Base-by-base conservation (phyloP, 2,113 vertebrate species). In the Saguinus midas region DNA sequence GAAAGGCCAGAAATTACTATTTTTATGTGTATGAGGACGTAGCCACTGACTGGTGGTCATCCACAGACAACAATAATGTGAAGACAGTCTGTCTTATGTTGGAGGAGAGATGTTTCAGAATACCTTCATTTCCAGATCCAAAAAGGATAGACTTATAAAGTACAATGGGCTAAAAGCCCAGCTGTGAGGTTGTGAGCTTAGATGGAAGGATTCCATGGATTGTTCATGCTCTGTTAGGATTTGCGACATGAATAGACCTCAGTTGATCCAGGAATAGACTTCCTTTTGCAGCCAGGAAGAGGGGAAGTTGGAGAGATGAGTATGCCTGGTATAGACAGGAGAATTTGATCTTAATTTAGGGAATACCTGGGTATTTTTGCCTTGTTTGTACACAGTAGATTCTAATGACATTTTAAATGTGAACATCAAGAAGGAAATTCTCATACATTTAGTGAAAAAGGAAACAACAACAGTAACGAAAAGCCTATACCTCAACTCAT, bases 401-500 rank as follows among this genome's bases (percentile, higher is more conserved):
- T 96, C 91, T 81, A 94, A 95, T 89, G 40, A 83, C 73, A 88
- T 73, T 92, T 97, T 94, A 94, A 97, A 93, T 92, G 50, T 93
- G 94, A 78, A 85, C 96, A 68, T 91, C 27, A 58, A 80, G 21
- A 50, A 68, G 73, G 29, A 78, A 90, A 88, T 93, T 96, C 91
- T 98, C 88, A 88, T 97, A 96, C 92, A 97, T 97, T 98, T 85
- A 61, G 70, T 91, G 64, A 96, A 96, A 90, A 96, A 29, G 50
- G 45, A 79, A 55, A 76, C 64, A 2, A 29, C 35, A 29, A n/a
- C 66, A 18, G 14, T 35, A 35, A 68, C 23, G 5, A 14, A 78
- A 18, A 8, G 96, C 88, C 1, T 0, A 92, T 94, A 92, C 80
- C 91, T 98, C 97, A 98, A 97, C 97, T 98, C 86, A 96, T 98